Conservation (phyloP, 2,113 vertebrate genomes). For the Zosterops pallidus region DNA sequence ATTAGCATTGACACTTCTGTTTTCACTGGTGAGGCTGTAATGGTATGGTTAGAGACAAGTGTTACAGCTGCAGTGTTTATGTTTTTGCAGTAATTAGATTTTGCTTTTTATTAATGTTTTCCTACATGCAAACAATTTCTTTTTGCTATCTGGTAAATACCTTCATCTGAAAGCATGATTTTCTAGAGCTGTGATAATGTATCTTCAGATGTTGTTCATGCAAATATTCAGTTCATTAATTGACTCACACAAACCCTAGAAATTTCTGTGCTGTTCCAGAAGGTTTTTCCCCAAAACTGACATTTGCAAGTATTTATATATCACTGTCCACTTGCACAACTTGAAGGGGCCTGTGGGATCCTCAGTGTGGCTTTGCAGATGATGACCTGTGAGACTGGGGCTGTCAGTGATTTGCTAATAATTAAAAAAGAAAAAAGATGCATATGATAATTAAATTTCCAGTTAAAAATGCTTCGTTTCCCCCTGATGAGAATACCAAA, state of each 20-base stretch:
- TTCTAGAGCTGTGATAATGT: background rate
- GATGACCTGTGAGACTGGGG: background rate
- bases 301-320: background rate
- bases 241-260: background rate
- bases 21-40: conserved; percentile 40
- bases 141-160: background rate
- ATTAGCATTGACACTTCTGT: conserved; percentile 33
- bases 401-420: background rate
- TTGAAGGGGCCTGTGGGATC: background rate
- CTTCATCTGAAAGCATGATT: conserved; percentile 8
- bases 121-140: background rate
- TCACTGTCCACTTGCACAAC: background rate
- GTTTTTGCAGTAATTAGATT: conserved; percentile 44
- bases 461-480: background rate
- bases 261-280: background rate
- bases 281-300: background rate
- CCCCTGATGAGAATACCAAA: background rate
- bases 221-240: background rate
- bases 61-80: conserved; percentile 43
- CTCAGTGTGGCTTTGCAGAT: background rate
- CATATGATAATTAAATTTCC: background rate
- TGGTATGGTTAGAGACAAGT: conserved; percentile 27
- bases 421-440: background rate
- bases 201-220: background rate
- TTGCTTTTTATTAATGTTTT: conserved; percentile 45